phyloP scores from a whole-genome alignment of 2,797 vertebrate species.

The Ispidina picta region DNA sequence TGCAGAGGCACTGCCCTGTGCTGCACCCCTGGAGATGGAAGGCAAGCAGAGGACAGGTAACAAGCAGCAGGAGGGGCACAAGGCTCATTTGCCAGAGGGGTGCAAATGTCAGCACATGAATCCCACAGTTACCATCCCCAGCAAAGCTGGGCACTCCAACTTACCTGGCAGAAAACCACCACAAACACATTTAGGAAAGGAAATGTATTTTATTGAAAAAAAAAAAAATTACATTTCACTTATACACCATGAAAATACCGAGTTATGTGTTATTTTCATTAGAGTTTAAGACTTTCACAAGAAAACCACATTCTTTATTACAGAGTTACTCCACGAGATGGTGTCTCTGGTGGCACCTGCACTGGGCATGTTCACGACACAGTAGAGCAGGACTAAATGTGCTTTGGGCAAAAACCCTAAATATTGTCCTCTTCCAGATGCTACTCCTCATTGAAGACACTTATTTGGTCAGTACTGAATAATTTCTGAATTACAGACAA shows the following conservation, averaged over 20 bases:
- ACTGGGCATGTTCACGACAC: neutral
- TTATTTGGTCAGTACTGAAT: neutral
- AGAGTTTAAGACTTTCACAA: conserved; percentile 56
- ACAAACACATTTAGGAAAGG: neutral
- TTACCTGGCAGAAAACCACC: too few species aligned
- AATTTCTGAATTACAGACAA: neutral
- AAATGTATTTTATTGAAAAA: conserved; percentile 28
- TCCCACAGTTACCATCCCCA: neutral
- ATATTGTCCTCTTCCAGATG: conserved; percentile 54
- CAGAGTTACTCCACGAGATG: neutral
- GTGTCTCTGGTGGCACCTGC: conserved; percentile 13
- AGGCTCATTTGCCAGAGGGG: neutral
- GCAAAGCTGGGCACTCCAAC: neutral
- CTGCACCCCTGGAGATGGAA: neutral
- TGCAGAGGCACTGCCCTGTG: neutral
- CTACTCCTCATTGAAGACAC: neutral
- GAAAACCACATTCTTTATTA: conserved; percentile 33
- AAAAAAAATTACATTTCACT: conserved; percentile 14
- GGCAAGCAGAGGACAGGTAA: neutral
- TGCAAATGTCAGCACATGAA: accelerated
- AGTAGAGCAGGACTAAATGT: conserved; percentile 15
- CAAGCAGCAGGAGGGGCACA: accelerated
- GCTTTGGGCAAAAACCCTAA: conserved; percentile 52
- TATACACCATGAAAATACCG: conserved; percentile 60
- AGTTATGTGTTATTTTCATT: conserved; percentile 42